These are phyloP conservation scores for cattle (Bos taurus) DNA, from an alignment of 2,113 vertebrate genomes.

Conservation along the genomic window ARS-UCD2.0 NC_037342.1:75819001-75819500, in stretches of 20 bases:
- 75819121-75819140: neutral
- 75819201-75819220: neutral
- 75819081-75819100: neutral
- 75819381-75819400: neutral
- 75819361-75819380: neutral
- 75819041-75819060: neutral
- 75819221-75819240: neutral
- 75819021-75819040: neutral
- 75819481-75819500: neutral
- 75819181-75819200: accelerated
- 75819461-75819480: neutral
- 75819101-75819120: neutral
- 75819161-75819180: neutral
- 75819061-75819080: neutral
- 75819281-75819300: neutral
- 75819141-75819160: neutral
- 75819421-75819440: neutral
- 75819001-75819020: accelerated
- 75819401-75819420: neutral
- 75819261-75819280: neutral
- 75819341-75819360: accelerated
- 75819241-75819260: neutral
- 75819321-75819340: neutral
- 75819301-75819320: neutral
- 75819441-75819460: no score